Base-by-base conservation (phyloP, 2,113 vertebrate genomes). In the Motacilla tschutschensis region DNA sequence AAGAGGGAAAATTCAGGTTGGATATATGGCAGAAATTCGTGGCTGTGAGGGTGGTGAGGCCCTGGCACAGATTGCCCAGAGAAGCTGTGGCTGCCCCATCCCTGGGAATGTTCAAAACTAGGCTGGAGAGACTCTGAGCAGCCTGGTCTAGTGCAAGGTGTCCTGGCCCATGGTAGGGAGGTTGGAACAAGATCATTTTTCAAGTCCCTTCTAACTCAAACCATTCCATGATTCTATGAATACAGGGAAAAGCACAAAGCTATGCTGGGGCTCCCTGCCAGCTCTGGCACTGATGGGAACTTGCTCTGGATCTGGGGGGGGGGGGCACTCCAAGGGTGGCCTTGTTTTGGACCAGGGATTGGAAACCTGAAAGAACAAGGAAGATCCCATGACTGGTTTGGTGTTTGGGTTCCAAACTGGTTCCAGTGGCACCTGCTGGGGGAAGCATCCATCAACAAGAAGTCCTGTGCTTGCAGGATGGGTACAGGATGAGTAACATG, bases 401-500 rank as follows among this genome's bases (percentile, higher is more conserved):
- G 10, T 64, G 14, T 51, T 71, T 55, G 2, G 26, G 65, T 25
- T 6, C 25, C 59, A 48, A 3, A n/a, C 65, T 74, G 29, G 24
- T 43, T 57, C 40, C 35, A 29, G 46, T 64, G 54, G 47, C 43
- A 44, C 16, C 20, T 0, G 0, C 8, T 17, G 43, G 17, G 21
- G 33, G 51, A 67, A 57, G 18, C 36, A 48, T 24, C n/a, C 31
- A 14, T 13, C 1, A 3, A 3, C 28, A 22, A 33, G n/a, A 60
- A 29, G 6, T 17, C 25, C 41, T 71, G 31, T 50, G 26, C 15
- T 63, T 13, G 3, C 38, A 53, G 48, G n/a, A 55, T 38, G 33
- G 8, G 3, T 36, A 10, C 14, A 21, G 44, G 54, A 43, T 17
- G 33, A 51, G n/a, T 19, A 41, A 43, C 2, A 0, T 21, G 7